Evolutionary conservation across 2,888 invertebrate genomes (phyloP), one percentile per base, ranked within the genome.

Genomic region (Encarsia formosa): DNA sequence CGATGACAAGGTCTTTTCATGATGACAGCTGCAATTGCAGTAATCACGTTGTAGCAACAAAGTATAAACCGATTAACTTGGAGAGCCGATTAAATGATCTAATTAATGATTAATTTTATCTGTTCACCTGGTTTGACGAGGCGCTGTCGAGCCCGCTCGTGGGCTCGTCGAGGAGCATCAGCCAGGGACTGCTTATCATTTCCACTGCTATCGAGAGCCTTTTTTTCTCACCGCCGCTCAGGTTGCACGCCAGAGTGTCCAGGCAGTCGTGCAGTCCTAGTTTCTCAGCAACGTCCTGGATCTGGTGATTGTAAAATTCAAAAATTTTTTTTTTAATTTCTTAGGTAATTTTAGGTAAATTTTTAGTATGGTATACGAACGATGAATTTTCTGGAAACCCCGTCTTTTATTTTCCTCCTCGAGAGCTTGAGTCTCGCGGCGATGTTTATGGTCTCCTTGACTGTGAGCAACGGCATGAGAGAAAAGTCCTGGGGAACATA

Each of bases 101-200:
- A n/a, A n/a, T n/a, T n/a, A n/a, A n/a, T n/a, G n/a, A n/a, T n/a
- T n/a, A n/a, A n/a, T n/a, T n/a, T n/a, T n/a, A n/a, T n/a, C 11
- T 26, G 26, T 26, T 13, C 45, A 69, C 73, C 63, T 82, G 87
- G 73, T 81, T 79, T n/a, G 87, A 86, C 0, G 87, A 84, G 1
- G 83, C 80, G 34, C 81, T 79, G 64, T 83, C 83, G 31, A 83
- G 73, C 1, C 83, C 83, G 56, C 82, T 83, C 56, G 76, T 83
- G 4, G 83, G 82, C 61, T 83, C 83, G 64, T 83, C 83, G 57
- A 82, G 76, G 59, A 82, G 77, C 75, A 83, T 78, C 45, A 83
- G 74, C 2, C 80, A 78, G 2, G 83, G 82, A 61, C 80, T 81
- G 58, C 80, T 81, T 40, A 83, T 78, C 56, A 83, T 74, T 67